These are phyloP conservation scores for Clivina fossor DNA, from an alignment of 2,888 invertebrate species.

Conservation along the genomic window DNA sequence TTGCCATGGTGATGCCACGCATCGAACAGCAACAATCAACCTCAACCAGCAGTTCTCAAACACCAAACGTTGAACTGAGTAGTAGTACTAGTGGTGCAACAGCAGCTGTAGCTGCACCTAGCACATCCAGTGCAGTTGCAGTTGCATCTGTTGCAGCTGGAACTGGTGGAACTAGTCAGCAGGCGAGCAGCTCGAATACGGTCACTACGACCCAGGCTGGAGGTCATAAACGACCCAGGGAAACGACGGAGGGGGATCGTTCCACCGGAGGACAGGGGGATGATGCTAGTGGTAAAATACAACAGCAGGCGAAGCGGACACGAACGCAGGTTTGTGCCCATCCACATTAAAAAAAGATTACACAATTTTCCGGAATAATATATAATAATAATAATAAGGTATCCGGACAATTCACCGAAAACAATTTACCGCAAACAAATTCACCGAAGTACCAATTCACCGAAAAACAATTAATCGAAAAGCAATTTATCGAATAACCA, in stretches of 20 bases:
- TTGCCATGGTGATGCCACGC: constrained; percentile 70
- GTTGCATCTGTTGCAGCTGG: too few relatives aligned
- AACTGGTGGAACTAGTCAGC: constrained; percentile 48
- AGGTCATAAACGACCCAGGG: constrained; percentile 63
- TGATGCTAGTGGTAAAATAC: constrained; percentile 52
- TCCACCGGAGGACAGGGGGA: constrained; percentile 52
- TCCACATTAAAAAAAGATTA: too few relatives aligned
- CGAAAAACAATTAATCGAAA: too few relatives aligned
- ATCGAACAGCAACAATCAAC: constrained; percentile 70
- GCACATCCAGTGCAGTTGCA: too few relatives aligned
- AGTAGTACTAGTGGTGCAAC: constrained; percentile 42
- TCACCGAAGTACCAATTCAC: too few relatives aligned
- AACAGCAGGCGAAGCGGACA: constrained; percentile 57
- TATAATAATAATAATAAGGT: too few relatives aligned
- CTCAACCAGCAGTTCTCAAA: constrained; percentile 51
- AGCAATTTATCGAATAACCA: too few relatives aligned
- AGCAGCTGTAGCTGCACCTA: too few relatives aligned
- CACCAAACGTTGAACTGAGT: constrained; percentile 50
- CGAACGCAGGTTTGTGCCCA: constrained; percentile 59
- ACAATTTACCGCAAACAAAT: too few relatives aligned
- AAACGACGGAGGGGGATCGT: constrained; percentile 59
- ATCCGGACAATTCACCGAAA: too few relatives aligned
- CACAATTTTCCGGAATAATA: too few relatives aligned
- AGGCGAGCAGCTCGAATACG: constrained; percentile 64
- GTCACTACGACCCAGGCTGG: constrained; percentile 69